Percentiles rank a stretch among this genome's conserved stretches.
Evolutionary conservation across 2,113 vertebrate genomes (phyloP).

Genomic region (Synchiropus splendidus): DNA sequence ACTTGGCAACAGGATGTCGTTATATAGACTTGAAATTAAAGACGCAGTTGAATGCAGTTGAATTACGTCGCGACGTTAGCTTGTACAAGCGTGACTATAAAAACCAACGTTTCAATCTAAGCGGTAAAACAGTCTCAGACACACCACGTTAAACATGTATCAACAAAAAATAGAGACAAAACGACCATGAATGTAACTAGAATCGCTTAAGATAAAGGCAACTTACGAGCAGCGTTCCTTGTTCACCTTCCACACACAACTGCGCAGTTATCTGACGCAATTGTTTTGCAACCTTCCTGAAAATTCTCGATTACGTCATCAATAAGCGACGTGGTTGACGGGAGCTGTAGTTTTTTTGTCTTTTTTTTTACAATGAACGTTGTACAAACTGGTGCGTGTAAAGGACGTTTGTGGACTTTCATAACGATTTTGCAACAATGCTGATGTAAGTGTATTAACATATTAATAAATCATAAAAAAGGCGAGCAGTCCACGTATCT

Average conservation of each 20-base stretch:
- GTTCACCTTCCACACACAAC: slow-evolving; percentile 34
- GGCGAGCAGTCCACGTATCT: too few relatives aligned
- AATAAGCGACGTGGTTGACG: slow-evolving; percentile 11
- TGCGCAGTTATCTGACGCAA: slow-evolving; percentile 51
- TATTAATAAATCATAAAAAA: too few relatives aligned
- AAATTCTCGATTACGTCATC: slow-evolving; percentile 41
- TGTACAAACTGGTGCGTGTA: too few relatives aligned
- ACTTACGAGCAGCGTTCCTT: slow-evolving; percentile 14
- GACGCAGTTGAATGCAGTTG: not conserved
- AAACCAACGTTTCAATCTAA: not conserved
- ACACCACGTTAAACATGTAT: too few relatives aligned
- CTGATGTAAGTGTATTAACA: too few relatives aligned
- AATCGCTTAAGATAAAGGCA: not conserved
- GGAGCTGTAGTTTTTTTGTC: slow-evolving; percentile 31
- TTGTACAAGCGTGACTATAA: not conserved
- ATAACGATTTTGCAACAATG: too few relatives aligned
- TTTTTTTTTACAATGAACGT: too few relatives aligned
- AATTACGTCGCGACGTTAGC: slow-evolving; percentile 15
- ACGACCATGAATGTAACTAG: not conserved
- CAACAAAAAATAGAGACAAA: too few relatives aligned
- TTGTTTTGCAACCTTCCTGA: slow-evolving; percentile 44
- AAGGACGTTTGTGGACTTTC: too few relatives aligned
- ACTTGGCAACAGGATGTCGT: not conserved
- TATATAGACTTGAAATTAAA: not conserved
- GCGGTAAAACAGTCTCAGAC: too few relatives aligned